Conservation (phyloP, 2,797 vertebrate genomes). For the Lates japonicus region DNA sequence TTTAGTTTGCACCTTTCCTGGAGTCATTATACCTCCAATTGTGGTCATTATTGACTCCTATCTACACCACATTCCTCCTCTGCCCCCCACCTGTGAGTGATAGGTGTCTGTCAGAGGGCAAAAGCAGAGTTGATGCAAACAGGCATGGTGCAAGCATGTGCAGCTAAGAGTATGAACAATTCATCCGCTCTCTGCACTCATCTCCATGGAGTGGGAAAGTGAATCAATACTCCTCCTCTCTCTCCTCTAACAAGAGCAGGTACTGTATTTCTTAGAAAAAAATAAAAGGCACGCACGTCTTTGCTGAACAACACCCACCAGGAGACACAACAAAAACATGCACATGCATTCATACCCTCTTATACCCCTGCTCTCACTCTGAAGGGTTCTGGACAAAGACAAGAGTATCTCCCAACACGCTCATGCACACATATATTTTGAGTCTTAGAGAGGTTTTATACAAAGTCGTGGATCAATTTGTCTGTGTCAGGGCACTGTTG, state of each 20-base stretch:
- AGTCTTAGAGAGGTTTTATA: conserved; percentile 32
- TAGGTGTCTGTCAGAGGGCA: conserved; percentile 18
- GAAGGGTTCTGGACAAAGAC: conserved; percentile 25
- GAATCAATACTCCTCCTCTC: conserved; percentile 55
- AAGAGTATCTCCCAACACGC: background rate
- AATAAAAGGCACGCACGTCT: conserved; percentile 25
- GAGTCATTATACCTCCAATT: conserved; percentile 16
- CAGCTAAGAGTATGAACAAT: background rate
- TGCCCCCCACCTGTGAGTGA: conserved; percentile 21
- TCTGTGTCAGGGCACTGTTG: conserved; percentile 39
- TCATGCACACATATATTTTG: conserved; percentile 18
- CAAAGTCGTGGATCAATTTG: conserved; percentile 59
- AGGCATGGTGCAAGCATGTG: background rate
- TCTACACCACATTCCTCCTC: conserved; percentile 3
- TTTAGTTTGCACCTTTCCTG: conserved; percentile 14
- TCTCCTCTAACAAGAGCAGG: conserved; percentile 50
- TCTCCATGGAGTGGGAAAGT: conserved; percentile 31
- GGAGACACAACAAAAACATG: conserved; percentile 19
- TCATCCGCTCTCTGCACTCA: conserved; percentile 20
- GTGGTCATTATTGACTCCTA: conserved; percentile 15
- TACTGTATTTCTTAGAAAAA: conserved; percentile 50
- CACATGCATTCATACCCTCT: background rate
- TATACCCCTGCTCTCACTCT: background rate
- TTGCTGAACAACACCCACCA: conserved; percentile 22
- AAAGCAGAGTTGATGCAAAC: conserved; percentile 7